These are phyloP conservation scores for Thryonomys swinderianus DNA, from an alignment of 2,113 vertebrate species.

Conservation along the genomic window DNA sequence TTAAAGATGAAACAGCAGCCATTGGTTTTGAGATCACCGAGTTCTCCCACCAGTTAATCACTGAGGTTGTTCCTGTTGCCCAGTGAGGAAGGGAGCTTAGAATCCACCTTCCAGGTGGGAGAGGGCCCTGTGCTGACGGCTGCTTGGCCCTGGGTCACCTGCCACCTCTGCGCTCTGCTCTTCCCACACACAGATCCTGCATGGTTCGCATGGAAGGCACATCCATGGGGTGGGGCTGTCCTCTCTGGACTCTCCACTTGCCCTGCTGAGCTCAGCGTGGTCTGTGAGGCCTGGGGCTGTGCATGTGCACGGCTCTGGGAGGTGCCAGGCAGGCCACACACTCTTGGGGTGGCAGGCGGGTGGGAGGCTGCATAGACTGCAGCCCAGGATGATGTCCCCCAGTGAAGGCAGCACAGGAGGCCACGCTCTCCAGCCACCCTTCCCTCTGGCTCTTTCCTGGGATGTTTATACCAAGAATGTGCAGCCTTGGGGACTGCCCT, in stretches of 20 bases:
- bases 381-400: not conserved
- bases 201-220: rapidly evolving
- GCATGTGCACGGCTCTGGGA: not conserved
- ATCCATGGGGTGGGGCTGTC: not conserved
- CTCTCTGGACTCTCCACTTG: not conserved
- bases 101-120: not conserved
- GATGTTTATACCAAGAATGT: not conserved
- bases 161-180: not conserved
- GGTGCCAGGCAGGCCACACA: rapidly evolving
- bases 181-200: not conserved
- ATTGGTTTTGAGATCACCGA: slow-evolving; percentile 24
- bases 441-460: not conserved
- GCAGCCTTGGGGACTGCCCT: not conserved
- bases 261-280: not conserved
- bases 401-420: not conserved
- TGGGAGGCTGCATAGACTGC: not conserved
- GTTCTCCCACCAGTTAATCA: slow-evolving; percentile 8
- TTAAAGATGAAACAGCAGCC: slow-evolving; percentile 36
- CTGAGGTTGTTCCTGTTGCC: slow-evolving; percentile 16
- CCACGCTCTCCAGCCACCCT: too few relatives aligned
- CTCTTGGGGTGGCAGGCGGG: rapidly evolving
- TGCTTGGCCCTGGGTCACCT: not conserved
- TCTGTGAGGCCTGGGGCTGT: not conserved
- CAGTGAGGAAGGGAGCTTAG: not conserved
- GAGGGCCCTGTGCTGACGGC: not conserved